phyloP scores from a whole-genome alignment of 1,140 invertebrate genomes.

The Sycophaga agraensis region DNA sequence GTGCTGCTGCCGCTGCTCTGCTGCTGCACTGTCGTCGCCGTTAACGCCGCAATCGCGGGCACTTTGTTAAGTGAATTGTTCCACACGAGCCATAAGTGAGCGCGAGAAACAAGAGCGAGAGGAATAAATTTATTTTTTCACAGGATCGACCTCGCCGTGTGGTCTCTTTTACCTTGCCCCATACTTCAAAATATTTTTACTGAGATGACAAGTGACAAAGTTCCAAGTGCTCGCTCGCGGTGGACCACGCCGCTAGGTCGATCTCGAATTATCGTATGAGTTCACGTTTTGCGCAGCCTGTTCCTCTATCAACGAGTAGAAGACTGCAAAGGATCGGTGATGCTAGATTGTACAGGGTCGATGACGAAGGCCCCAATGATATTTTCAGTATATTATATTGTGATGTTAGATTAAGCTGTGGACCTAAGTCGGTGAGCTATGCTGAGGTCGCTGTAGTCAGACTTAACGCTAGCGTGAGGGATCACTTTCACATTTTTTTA shows the following conservation, averaged over 20 bases:
- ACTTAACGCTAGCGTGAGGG: conserved; percentile 45
- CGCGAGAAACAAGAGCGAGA: conserved; percentile 12
- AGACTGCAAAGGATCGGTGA: conserved; percentile 35
- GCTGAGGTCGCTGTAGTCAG: conserved; percentile 53
- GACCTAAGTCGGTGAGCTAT: conserved; percentile 47
- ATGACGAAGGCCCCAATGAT: conserved; percentile 42
- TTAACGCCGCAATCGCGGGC: no score
- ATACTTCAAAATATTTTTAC: conserved; percentile 4
- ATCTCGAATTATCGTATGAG: conserved; percentile 10
- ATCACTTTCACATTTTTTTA: conserved; percentile 51
- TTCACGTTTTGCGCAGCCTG: conserved; percentile 17
- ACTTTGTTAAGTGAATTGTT: conserved; percentile 24
- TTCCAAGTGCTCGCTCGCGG: not conserved
- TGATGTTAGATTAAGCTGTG: conserved; percentile 57
- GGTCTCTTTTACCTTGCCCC: no score
- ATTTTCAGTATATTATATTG: conserved; percentile 56
- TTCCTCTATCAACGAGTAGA: conserved; percentile 39
- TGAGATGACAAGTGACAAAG: not conserved
- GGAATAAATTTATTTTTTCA: conserved; percentile 8
- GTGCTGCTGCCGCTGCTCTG: conserved; percentile 30
- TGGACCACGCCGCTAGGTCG: not conserved
- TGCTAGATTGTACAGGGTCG: conserved; percentile 42
- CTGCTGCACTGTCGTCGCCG: no score
- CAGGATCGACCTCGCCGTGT: conserved; percentile 12
- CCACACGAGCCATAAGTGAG: conserved; percentile 23